A percentile compares a stretch with the other conserved stretches of the same genome.
These are phyloP conservation scores for Cyprinodon variegatus DNA, from an alignment of 2,113 vertebrate genomes.

Conservation along the genomic window DNA sequence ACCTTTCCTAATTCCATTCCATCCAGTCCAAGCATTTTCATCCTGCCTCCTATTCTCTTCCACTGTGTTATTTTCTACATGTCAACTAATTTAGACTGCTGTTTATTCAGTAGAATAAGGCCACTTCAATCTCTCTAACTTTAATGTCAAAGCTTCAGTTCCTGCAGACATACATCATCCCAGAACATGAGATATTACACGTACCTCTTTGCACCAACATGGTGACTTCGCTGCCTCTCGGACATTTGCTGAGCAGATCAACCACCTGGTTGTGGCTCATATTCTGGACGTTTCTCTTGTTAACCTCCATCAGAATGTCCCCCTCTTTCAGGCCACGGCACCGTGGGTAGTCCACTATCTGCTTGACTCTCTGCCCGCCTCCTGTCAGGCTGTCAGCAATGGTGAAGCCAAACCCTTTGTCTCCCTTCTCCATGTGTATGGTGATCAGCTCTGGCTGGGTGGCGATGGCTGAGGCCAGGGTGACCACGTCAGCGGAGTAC, in stretches of 20 bases:
- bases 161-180: conserved; percentile 2
- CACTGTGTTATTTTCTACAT: conserved; percentile 25
- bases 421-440: conserved; percentile 97
- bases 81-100: conserved; percentile 39
- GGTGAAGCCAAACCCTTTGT: conserved; percentile 98
- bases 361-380: conserved; percentile 95
- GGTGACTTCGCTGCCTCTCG: conserved; percentile 94
- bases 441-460: conserved; percentile 98
- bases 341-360: conserved; percentile 95
- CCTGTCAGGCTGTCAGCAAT: conserved; percentile 95
- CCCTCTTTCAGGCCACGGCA: conserved; percentile 95
- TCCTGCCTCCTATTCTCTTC: conserved; percentile 44
- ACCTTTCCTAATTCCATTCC: conserved; percentile 52
- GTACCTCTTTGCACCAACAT: conserved; percentile 96
- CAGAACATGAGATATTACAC: conserved; percentile 36
- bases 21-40: conserved; percentile 27
- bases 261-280: conserved; percentile 98
- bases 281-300: conserved; percentile 96
- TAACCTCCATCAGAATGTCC: conserved; percentile 96
- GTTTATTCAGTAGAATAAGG: conserved; percentile 17
- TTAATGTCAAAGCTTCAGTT: conserved; percentile 15
- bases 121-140: conserved; percentile 5
- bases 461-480: conserved; percentile 94
- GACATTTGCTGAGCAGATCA: conserved; percentile 97
- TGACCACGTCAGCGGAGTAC: conserved; percentile 92